Conservation (phyloP, 1,140 invertebrate genomes). For the Drosophila novamexicana region DNA sequence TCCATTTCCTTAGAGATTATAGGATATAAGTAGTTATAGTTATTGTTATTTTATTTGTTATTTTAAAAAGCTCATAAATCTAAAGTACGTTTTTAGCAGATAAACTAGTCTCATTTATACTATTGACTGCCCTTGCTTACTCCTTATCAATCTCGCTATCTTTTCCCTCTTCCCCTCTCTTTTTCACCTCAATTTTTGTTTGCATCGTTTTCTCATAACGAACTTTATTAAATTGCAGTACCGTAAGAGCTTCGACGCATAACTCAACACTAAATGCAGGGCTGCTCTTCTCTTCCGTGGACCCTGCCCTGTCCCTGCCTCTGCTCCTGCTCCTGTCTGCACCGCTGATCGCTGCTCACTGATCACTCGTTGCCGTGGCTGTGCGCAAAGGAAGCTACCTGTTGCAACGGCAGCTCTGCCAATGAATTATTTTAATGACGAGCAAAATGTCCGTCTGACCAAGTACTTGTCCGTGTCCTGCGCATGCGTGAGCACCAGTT, state of each 20-base stretch:
- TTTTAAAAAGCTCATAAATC: too few relatives aligned
- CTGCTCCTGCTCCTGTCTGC: neutral
- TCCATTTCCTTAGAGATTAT: too few relatives aligned
- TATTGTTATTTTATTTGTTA: too few relatives aligned
- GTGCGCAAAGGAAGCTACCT: constrained; percentile 54
- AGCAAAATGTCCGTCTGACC: constrained; percentile 49
- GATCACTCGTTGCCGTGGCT: constrained; percentile 24
- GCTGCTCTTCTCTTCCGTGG: neutral
- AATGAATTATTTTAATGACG: constrained; percentile 82
- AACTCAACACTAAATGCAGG: constrained; percentile 61
- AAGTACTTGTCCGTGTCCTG: constrained; percentile 38
- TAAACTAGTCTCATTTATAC: too few relatives aligned
- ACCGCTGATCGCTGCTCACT: constrained; percentile 49
- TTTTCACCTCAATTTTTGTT: neutral
- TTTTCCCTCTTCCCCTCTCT: neutral
- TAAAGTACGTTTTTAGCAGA: too few relatives aligned
- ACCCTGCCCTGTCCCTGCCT: neutral
- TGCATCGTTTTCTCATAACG: constrained; percentile 5
- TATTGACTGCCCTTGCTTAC: neutral
- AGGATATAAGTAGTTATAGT: too few relatives aligned
- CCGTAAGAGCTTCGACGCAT: constrained; percentile 32
- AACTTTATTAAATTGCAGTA: constrained; percentile 47
- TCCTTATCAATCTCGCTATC: neutral
- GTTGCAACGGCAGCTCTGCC: constrained; percentile 63
- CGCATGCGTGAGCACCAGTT: constrained; percentile 58